Conservation (phyloP, 2,797 vertebrate species). For the Xenentodon cancila region DNA sequence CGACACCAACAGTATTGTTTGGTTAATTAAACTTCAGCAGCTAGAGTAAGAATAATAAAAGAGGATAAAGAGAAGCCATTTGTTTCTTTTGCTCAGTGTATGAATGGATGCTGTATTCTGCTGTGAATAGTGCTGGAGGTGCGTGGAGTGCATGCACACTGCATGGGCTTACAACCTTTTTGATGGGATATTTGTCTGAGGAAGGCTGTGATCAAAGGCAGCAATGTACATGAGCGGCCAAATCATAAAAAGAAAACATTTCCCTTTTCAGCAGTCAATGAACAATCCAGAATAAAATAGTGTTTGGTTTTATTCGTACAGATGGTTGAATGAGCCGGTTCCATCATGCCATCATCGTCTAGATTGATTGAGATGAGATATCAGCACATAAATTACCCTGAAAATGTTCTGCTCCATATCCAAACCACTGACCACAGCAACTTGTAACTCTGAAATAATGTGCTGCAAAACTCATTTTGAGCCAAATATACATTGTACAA, state of each 20-base stretch:
- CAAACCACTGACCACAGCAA: neutral
- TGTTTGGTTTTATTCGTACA: conserved; percentile 17
- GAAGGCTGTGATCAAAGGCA: conserved; percentile 29
- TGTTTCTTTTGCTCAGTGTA: conserved; percentile 1
- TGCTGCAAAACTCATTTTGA: no score
- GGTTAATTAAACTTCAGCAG: neutral
- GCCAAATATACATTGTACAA: no score
- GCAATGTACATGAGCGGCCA: conserved; percentile 28
- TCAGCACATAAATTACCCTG: neutral
- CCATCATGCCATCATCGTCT: conserved; percentile 9
- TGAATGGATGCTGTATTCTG: conserved; percentile 11
- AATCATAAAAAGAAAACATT: conserved; percentile 30
- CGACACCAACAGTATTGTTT: neutral
- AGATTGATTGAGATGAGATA: conserved; percentile 4
- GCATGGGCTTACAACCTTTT: conserved; percentile 20
- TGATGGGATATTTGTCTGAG: conserved; percentile 27
- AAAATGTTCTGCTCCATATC: neutral
- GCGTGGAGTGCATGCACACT: conserved; percentile 15
- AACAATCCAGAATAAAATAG: conserved; percentile 5
- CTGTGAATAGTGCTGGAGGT: conserved; percentile 6
- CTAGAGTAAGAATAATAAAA: neutral
- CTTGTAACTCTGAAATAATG: no score
- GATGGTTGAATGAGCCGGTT: neutral
- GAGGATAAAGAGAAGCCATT: neutral
- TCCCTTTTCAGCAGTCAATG: neutral